A percentile compares a stretch with the other conserved stretches of the same genome.
Conservation (phyloP, 2,888 invertebrate species). For the Caenorhabditis sp. region DNA sequence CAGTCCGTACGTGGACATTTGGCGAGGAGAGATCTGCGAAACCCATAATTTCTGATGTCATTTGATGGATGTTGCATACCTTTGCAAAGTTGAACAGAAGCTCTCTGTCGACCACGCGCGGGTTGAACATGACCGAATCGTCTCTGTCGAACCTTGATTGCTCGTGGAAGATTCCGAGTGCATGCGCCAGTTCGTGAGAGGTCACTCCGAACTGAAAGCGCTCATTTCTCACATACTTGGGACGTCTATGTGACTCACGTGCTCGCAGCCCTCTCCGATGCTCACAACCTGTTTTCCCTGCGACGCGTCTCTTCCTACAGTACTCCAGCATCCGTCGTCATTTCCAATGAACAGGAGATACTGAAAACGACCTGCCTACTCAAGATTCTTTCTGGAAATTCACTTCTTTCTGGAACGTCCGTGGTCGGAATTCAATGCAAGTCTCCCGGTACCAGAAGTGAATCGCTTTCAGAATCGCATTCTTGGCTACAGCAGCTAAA, state of each 20-base stretch:
- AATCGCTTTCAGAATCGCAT: conserved; percentile 59
- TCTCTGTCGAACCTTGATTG: conserved; percentile 68
- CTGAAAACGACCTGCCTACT: conserved; percentile 28
- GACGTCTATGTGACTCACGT: conserved; percentile 42
- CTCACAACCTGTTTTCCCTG: conserved; percentile 65
- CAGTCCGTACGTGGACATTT: conserved; percentile 61
- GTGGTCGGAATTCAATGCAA: conserved; percentile 63
- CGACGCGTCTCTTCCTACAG: conserved; percentile 63
- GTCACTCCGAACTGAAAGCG: conserved; percentile 68
- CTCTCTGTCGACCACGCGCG: conserved; percentile 54
- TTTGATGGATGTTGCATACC: no score
- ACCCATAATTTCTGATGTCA: not conserved
- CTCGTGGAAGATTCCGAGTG: conserved; percentile 68
- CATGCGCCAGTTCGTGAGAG: conserved; percentile 70
- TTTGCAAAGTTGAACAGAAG: conserved; percentile 69
- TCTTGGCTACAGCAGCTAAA: conserved; percentile 38
- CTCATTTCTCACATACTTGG: not conserved
- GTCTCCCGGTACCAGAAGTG: conserved; percentile 68
- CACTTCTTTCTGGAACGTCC: conserved; percentile 54
- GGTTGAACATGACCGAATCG: conserved; percentile 58
- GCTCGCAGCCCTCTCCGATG: conserved; percentile 69
- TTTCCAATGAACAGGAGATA: conserved; percentile 62
- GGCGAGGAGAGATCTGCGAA: conserved; percentile 52
- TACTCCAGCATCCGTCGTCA: conserved; percentile 72
- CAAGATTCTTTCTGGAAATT: not conserved